Percentiles rank a stretch among this genome's conserved stretches.
Conservation (phyloP, 2,888 invertebrate genomes). For the Diplolepis rosae region DNA sequence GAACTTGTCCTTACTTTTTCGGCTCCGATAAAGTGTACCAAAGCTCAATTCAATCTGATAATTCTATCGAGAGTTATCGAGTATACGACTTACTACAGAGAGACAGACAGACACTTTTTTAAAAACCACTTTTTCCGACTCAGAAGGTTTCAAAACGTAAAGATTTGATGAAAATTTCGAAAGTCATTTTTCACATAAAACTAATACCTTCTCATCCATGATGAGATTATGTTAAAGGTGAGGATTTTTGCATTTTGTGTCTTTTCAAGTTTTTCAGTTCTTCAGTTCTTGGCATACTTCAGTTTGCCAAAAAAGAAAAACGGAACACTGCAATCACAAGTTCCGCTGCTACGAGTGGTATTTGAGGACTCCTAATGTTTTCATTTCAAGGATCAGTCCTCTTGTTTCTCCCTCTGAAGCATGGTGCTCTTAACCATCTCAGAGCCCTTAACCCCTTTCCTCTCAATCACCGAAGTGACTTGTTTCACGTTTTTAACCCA, state of each 20-base stretch:
- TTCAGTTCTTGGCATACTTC: background rate
- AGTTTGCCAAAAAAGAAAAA: slow-evolving; percentile 15
- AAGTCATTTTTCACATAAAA: too few relatives aligned
- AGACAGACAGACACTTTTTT: too few relatives aligned
- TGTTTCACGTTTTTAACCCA: slow-evolving; percentile 59
- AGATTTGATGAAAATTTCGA: too few relatives aligned
- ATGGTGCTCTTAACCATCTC: background rate
- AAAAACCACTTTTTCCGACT: too few relatives aligned
- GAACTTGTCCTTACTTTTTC: too few relatives aligned
- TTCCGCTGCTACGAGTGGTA: slow-evolving; percentile 40
- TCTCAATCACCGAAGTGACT: slow-evolving; percentile 30
- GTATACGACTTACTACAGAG: too few relatives aligned
- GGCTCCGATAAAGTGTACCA: too few relatives aligned
- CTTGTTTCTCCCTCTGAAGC: slow-evolving; percentile 32
- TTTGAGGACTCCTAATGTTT: slow-evolving; percentile 57
- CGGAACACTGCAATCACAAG: slow-evolving; percentile 20
- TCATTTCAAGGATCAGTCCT: slow-evolving; percentile 55
- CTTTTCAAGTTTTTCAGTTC: background rate
- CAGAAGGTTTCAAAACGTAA: too few relatives aligned
- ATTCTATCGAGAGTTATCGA: too few relatives aligned
- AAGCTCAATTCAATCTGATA: too few relatives aligned
- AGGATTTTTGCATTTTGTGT: background rate
- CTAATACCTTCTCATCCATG: too few relatives aligned
- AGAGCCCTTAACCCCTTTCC: background rate
- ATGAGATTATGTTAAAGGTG: too few relatives aligned